These are phyloP conservation scores for Pogona vitticeps DNA, from an alignment of 2,113 vertebrate genomes.

Conservation along the genomic window DNA sequence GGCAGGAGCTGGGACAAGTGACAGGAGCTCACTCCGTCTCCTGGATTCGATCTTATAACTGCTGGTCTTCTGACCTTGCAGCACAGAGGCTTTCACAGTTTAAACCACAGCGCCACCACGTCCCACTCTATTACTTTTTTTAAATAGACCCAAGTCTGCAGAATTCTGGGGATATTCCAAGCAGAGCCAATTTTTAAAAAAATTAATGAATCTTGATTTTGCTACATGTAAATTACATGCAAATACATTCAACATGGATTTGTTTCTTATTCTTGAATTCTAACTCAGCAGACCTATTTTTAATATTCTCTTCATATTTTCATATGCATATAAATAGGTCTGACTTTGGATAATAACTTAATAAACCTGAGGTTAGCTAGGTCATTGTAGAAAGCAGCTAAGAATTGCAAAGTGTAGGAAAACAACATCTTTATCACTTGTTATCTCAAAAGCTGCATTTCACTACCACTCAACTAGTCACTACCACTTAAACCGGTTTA, in stretches of 20 bases:
- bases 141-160: no score
- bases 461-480: conserved; percentile 54
- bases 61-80: no score
- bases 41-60: no score
- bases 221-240: conserved; percentile 80
- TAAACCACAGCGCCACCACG: no score
- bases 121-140: no score
- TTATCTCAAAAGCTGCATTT: conserved; percentile 67
- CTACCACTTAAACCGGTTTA: no score
- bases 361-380: conserved; percentile 79
- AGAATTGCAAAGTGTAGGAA: conserved; percentile 76
- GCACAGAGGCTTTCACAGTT: no score
- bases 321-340: conserved; percentile 82
- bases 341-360: conserved; percentile 82
- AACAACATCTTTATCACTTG: conserved; percentile 78
- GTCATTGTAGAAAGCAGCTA: conserved; percentile 79
- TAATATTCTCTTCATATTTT: conserved; percentile 77
- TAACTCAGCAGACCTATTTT: conserved; percentile 75
- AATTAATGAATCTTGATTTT: no score
- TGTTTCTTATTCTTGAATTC: conserved; percentile 80
- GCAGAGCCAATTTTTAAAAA: no score
- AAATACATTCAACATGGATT: conserved; percentile 81
- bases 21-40: no score
- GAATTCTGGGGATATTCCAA: no score
- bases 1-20: no score